Evolutionary conservation across 2,113 vertebrate genomes (phyloP).

Genomic region (Nicator chloris): DNA sequence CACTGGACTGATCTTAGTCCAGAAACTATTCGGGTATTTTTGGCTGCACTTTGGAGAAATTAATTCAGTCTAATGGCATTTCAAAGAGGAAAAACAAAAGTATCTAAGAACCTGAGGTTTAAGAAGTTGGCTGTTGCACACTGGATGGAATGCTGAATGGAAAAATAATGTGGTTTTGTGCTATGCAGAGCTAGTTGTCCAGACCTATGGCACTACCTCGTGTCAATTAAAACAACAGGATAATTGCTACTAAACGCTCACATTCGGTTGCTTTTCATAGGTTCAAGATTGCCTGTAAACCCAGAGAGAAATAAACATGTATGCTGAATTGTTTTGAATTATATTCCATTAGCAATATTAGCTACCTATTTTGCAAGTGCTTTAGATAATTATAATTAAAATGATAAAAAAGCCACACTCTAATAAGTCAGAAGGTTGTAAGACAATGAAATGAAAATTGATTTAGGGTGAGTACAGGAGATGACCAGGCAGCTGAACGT

Average conservation of each 20-base stretch:
- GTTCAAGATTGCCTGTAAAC: background rate
- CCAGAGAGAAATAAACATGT: background rate
- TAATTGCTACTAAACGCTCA: background rate
- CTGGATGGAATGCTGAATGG: conserved; percentile 24
- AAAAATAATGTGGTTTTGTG: conserved; percentile 21
- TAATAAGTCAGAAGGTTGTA: background rate
- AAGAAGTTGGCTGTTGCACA: background rate
- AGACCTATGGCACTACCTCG: background rate
- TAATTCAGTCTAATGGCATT: conserved; percentile 4
- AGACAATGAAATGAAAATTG: background rate
- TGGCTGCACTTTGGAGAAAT: conserved; percentile 13
- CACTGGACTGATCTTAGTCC: conserved; percentile 2
- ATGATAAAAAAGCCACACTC: background rate
- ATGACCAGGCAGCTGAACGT: background rate
- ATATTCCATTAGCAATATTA: background rate
- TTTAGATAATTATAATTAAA: background rate
- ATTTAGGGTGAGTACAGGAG: background rate
- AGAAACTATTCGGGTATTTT: background rate
- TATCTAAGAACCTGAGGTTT: conserved; percentile 1
- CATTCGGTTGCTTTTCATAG: background rate
- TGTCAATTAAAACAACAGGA: background rate
- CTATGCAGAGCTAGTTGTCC: background rate
- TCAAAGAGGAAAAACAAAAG: conserved; percentile 42
- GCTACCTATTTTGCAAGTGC: background rate
- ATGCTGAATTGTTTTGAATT: background rate